Percentiles rank a stretch among this genome's conserved stretches.
Conservation (phyloP, 2,113 vertebrate genomes). For the Perca fluviatilis region DNA sequence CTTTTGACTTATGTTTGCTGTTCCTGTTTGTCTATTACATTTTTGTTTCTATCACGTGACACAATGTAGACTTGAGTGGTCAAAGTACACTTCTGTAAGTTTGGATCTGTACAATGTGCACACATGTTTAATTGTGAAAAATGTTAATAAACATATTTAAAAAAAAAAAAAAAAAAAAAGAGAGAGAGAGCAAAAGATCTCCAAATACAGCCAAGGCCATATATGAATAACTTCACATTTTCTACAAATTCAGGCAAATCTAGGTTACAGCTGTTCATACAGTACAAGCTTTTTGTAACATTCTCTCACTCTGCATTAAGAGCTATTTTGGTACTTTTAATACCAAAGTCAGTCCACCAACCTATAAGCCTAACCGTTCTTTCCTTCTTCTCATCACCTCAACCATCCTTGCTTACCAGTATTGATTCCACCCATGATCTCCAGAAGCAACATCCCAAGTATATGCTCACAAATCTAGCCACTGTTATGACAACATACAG, state of each 20-base stretch:
- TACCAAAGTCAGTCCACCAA: not conserved
- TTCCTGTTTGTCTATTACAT: no score
- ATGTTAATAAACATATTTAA: no score
- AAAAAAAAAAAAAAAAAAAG: no score
- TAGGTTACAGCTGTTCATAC: not conserved
- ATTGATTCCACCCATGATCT: not conserved
- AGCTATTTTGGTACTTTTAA: not conserved
- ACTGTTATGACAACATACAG: not conserved
- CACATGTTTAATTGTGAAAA: no score
- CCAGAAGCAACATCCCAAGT: not conserved
- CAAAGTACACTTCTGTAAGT: no score
- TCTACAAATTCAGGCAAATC: not conserved
- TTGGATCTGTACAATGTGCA: no score
- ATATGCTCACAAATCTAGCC: not conserved
- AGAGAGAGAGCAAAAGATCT: not conserved
- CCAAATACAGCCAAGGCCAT: not conserved
- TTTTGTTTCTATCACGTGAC: no score
- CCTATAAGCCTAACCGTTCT: not conserved
- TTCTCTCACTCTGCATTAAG: not conserved
- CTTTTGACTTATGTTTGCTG: no score
- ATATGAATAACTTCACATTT: not conserved
- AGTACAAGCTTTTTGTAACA: not conserved
- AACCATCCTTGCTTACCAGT: not conserved
- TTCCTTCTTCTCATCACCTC: not conserved
- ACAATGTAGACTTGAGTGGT: not conserved